A percentile compares a stretch with the other conserved stretches of the same genome.
Evolutionary conservation across 2,113 vertebrate species (phyloP).

Genomic region (Lepus timidus): DNA sequence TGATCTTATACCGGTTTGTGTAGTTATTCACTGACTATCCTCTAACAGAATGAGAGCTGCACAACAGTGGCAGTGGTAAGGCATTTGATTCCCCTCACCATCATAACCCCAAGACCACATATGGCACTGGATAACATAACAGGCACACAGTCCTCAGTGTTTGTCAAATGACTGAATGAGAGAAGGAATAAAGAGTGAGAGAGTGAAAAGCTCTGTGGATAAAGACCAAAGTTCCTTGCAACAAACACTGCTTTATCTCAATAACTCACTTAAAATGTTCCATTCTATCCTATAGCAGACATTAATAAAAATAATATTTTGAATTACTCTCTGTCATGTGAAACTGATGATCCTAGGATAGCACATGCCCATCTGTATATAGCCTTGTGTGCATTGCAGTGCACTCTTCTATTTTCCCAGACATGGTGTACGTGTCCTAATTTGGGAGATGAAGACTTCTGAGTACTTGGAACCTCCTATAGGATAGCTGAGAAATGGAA

Average conservation of each 20-base stretch:
- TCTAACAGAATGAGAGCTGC: neutral
- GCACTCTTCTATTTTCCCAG: neutral
- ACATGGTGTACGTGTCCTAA: neutral
- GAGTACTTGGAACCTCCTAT: neutral
- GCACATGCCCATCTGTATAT: accelerated
- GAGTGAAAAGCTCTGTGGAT: neutral
- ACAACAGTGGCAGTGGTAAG: too few species aligned
- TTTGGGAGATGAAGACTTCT: slow-evolving; percentile 23
- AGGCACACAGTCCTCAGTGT: neutral
- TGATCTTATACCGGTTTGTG: neutral
- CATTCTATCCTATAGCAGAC: neutral
- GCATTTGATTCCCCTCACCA: neutral
- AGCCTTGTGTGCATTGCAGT: neutral
- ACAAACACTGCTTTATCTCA: neutral
- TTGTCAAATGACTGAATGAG: neutral
- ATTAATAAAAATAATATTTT: neutral
- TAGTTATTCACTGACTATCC: neutral
- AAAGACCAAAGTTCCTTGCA: neutral
- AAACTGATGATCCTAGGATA: neutral
- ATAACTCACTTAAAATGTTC: neutral
- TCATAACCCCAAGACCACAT: neutral
- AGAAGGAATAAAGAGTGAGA: neutral
- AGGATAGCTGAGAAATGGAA: neutral
- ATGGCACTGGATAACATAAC: neutral
- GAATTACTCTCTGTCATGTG: neutral